Evolutionary conservation across 2,797 vertebrate genomes (phyloP), one percentile per base, ranked within the genome.

Genomic region (Sylvilagus floridanus): DNA sequence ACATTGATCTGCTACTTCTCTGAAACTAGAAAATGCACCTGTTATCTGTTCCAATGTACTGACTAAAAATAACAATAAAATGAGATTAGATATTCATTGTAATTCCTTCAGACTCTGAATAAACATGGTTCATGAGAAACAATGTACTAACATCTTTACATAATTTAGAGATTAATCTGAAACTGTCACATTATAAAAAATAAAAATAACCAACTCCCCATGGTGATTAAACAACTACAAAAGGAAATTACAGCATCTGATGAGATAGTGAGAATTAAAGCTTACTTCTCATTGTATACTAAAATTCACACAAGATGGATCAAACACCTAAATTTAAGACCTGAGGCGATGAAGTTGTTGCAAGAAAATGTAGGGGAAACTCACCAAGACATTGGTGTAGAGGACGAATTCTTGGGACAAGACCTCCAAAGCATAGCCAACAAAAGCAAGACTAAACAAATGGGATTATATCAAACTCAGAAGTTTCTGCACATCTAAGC

Each of bases 1-100:
- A 83, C 71, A 90, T 16, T 75, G 47, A 93, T 91, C 60, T 69
- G 68, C 0, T 90, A 65, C 66, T 14, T 86, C 26, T 95, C 47
- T 72, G 52, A 83, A 79, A 83, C 13, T 82, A 63, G 63, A 87
- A 76, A 88, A 86, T 16, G 22, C 72, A 57, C 2, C 7, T 77
- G 88, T 91, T 68, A 68, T 78, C 35, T 78, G 60, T 83, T 63
- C 32, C 91, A 91, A 89, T 63, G 5, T n/a, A 76, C 32, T 85
- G 28, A 19, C 57, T 69, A 84, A 66, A 3, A 72, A 42, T 50
- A 62, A 90, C 90, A 47, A 47, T 47, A 52, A 54, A 86, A 32
- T 16, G 10, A 30, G 71, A 87, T 69, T 66, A 87, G 22, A 83
- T 77, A 54, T 65, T 32, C 54, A 63, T 6, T 37, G 26, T 65